Evolutionary conservation across 2,113 vertebrate species (phyloP).

Genomic region (Hippocampus zosterae): DNA sequence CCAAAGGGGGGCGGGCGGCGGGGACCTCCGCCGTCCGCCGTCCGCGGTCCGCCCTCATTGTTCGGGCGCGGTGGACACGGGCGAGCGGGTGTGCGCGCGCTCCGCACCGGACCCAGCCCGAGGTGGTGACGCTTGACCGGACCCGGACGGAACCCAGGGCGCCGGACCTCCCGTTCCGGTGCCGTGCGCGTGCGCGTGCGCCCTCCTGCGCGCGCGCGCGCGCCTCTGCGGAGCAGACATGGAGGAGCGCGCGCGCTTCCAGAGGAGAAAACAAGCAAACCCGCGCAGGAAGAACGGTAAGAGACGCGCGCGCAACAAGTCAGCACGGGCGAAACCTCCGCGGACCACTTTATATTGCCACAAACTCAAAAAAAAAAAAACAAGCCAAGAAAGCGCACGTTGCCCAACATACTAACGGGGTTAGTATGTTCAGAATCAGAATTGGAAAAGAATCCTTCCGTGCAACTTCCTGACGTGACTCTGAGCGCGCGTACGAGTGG

Average conservation of each 20-base stretch:
- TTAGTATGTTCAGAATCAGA: too few relatives aligned
- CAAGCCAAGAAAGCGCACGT: background rate
- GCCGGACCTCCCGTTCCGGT: background rate
- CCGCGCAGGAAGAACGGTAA: conserved; percentile 2
- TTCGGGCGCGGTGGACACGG: background rate
- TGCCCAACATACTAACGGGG: too few relatives aligned
- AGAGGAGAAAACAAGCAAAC: conserved; percentile 4
- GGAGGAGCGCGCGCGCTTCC: conserved; percentile 2
- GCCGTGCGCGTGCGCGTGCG: background rate
- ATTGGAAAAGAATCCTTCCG: too few relatives aligned
- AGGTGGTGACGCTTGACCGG: background rate
- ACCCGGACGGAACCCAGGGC: background rate
- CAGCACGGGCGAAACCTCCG: background rate
- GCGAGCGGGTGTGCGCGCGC: background rate
- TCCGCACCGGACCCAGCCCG: background rate
- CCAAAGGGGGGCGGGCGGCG: background rate
- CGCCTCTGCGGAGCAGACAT: background rate
- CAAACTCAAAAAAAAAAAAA: background rate
- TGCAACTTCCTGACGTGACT: too few relatives aligned
- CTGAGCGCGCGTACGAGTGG: too few relatives aligned
- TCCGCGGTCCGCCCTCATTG: background rate
- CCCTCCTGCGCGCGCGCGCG: background rate
- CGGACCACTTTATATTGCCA: background rate
- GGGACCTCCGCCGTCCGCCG: background rate
- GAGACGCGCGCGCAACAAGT: background rate